These are phyloP conservation scores for Crocuta crocuta DNA, from an alignment of 2,113 vertebrate species.

Conservation along the genomic window DNA sequence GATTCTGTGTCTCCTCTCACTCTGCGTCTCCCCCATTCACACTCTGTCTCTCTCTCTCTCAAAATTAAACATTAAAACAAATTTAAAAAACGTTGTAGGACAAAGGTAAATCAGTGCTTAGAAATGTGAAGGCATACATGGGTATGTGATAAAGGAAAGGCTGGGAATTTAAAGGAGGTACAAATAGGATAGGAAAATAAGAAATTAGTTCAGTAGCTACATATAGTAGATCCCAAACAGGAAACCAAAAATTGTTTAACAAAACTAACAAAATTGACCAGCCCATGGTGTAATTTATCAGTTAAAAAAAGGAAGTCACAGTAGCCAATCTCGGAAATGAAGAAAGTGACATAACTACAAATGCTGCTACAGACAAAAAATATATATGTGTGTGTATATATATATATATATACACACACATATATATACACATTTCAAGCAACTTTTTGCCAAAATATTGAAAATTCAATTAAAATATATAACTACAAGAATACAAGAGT, in stretches of 20 bases:
- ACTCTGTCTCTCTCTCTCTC: too few relatives aligned
- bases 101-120: background rate
- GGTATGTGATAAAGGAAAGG: background rate
- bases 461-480: background rate
- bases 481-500: background rate
- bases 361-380: background rate
- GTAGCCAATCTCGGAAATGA: background rate
- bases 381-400: background rate
- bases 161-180: background rate
- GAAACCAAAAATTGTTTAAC: background rate
- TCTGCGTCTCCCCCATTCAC: too few relatives aligned
- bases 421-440: background rate
- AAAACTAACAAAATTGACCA: background rate
- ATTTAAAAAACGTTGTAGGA: background rate
- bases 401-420: too few relatives aligned
- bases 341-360: background rate
- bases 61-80: too few relatives aligned
- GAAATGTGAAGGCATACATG: background rate
- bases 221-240: background rate
- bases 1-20: too few relatives aligned
- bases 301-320: background rate
- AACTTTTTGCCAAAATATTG: background rate
- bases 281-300: background rate
- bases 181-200: background rate
- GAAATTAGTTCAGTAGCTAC: background rate